These are phyloP conservation scores for Drosophila busckii DNA, from an alignment of 1,140 invertebrate species.

Conservation along the genomic window DNA sequence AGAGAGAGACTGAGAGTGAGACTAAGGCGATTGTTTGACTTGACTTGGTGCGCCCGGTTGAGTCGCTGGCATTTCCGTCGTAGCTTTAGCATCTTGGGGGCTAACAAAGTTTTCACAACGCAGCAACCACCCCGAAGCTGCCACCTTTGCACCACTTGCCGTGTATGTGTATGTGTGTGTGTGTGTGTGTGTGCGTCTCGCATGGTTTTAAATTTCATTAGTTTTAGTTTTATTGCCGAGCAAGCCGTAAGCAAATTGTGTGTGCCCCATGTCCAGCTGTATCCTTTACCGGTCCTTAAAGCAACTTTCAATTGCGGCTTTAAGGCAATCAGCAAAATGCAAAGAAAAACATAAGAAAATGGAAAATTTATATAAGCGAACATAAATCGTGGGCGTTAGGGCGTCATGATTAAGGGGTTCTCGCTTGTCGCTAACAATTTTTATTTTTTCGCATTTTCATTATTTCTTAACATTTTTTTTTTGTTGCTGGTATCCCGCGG, in stretches of 20 bases:
- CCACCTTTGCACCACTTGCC: slow-evolving; percentile 19
- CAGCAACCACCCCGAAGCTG: slow-evolving; percentile 38
- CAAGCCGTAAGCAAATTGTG: slow-evolving; percentile 40
- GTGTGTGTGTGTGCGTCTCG: slow-evolving; percentile 14
- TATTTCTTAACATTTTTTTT: slow-evolving; percentile 41
- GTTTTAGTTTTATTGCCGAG: slow-evolving; percentile 64
- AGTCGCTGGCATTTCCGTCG: slow-evolving; percentile 36
- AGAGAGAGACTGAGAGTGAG: slow-evolving; percentile 15
- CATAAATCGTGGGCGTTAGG: slow-evolving; percentile 59
- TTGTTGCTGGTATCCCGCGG: slow-evolving; percentile 67
- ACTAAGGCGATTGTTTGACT: slow-evolving; percentile 20
- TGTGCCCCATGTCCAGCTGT: slow-evolving; percentile 20
- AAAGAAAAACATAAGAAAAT: background rate
- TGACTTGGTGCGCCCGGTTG: slow-evolving; percentile 39
- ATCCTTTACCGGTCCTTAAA: slow-evolving; percentile 17
- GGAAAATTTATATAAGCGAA: too few relatives aligned
- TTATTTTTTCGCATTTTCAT: slow-evolving; percentile 64
- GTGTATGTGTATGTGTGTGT: slow-evolving; percentile 4
- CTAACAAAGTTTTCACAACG: slow-evolving; percentile 7
- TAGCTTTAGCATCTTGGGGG: too few relatives aligned
- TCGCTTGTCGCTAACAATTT: slow-evolving; percentile 67
- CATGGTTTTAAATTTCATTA: slow-evolving; percentile 71
- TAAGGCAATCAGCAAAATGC: slow-evolving; percentile 5
- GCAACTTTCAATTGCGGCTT: slow-evolving; percentile 6
- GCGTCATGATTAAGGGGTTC: slow-evolving; percentile 74